phyloP scores from a whole-genome alignment of 2,888 invertebrate species.

The Papilio elwesi region DNA sequence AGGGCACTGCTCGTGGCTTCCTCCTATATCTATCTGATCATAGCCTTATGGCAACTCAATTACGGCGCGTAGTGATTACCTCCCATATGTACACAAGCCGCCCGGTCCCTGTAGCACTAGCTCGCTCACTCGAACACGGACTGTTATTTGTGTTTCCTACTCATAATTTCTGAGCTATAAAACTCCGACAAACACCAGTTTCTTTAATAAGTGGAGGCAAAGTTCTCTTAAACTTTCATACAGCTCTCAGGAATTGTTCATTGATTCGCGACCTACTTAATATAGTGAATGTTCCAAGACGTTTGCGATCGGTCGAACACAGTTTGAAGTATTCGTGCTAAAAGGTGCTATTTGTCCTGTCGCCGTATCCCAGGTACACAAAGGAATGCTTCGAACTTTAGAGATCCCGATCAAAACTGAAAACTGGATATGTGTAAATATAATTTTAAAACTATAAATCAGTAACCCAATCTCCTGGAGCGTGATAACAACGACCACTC shows the following conservation, averaged over 20 bases:
- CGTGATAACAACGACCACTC: too few species aligned
- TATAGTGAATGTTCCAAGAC: conserved; percentile 55
- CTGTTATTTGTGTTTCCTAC: conserved; percentile 82
- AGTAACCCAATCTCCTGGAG: too few species aligned
- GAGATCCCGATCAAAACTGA: background rate
- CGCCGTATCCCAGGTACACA: background rate
- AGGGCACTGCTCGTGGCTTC: conserved; percentile 79
- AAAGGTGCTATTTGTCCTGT: conserved; percentile 50
- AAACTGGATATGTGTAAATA: conserved; percentile 11
- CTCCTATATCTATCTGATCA: conserved; percentile 82
- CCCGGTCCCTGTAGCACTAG: conserved; percentile 52
- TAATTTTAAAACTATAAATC: too few species aligned
- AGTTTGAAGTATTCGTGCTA: conserved; percentile 54
- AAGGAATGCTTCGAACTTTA: background rate
- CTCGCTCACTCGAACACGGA: conserved; percentile 73
- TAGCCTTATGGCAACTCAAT: conserved; percentile 83
- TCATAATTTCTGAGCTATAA: conserved; percentile 79
- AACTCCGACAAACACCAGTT: conserved; percentile 77
- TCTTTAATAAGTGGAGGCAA: conserved; percentile 79
- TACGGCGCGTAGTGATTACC: conserved; percentile 82
- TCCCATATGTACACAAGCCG: conserved; percentile 55
- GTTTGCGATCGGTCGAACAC: conserved; percentile 58
- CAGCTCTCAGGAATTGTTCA: conserved; percentile 69
- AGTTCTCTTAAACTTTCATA: conserved; percentile 68
- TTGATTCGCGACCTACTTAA: conserved; percentile 61